A percentile compares a stretch with the other conserved stretches of the same genome.
phyloP scores from a whole-genome alignment of 2,888 invertebrate genomes.

The Apodemia zela region DNA sequence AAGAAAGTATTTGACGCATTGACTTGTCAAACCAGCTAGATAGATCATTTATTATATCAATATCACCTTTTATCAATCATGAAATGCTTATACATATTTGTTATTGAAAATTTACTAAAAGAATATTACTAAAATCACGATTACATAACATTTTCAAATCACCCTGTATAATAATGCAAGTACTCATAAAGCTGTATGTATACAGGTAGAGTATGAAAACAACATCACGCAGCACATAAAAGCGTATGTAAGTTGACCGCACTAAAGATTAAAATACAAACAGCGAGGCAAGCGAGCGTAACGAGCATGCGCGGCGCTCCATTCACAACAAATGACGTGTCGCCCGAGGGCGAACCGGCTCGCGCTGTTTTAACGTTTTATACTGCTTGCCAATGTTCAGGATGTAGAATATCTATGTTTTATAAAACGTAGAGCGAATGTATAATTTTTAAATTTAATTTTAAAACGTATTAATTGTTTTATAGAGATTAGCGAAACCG shows the following conservation, averaged over 20 bases:
- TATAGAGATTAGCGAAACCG: conserved; percentile 22
- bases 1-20: too few relatives aligned
- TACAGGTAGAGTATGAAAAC: conserved; percentile 10
- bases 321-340: conserved; percentile 49
- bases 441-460: neutral
- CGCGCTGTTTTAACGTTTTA: conserved; percentile 33
- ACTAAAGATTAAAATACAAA: conserved; percentile 40
- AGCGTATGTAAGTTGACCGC: conserved; percentile 29
- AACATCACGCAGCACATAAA: conserved; percentile 20
- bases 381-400: neutral
- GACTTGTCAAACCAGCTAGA: too few relatives aligned
- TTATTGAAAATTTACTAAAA: too few relatives aligned
- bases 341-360: conserved; percentile 37
- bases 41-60: too few relatives aligned
- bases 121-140: too few relatives aligned
- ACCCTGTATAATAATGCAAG: neutral
- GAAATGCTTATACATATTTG: too few relatives aligned
- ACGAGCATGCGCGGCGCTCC: conserved; percentile 51
- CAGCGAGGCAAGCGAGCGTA: conserved; percentile 38
- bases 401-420: neutral
- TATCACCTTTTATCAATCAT: too few relatives aligned
- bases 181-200: neutral
- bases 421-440: neutral
- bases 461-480: conserved; percentile 21
- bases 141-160: neutral